Percentiles rank a stretch among this genome's conserved stretches.
phyloP scores from a whole-genome alignment of 2,797 vertebrate genomes.

The Muscicapa comitata region DNA sequence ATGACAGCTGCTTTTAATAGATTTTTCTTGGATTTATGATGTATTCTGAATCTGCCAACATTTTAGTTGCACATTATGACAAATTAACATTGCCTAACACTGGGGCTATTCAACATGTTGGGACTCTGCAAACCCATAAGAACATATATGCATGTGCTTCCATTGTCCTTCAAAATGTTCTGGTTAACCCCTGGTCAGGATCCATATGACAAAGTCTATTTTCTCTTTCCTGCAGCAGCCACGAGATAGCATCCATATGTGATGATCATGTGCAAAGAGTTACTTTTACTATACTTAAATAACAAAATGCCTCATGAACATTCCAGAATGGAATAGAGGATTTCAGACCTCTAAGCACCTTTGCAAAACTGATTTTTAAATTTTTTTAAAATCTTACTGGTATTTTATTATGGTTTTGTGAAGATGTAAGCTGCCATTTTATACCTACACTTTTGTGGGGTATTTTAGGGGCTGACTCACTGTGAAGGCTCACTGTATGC shows the following conservation, averaged over 20 bases:
- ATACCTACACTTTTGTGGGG: neutral
- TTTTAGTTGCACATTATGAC: conserved; percentile 50
- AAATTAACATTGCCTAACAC: conserved; percentile 47
- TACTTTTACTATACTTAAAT: neutral
- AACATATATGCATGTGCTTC: neutral
- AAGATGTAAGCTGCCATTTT: neutral
- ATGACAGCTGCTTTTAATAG: conserved; percentile 58
- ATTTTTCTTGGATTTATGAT: conserved; percentile 51
- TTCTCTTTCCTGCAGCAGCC: neutral
- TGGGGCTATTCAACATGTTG: conserved; percentile 10
- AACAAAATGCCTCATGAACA: conserved; percentile 3
- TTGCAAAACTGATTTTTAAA: neutral
- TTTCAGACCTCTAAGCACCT: neutral
- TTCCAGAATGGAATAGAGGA: neutral
- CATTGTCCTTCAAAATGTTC: neutral
- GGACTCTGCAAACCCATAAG: neutral
- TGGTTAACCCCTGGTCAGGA: neutral
- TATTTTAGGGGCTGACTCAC: neutral
- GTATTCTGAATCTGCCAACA: conserved; percentile 30
- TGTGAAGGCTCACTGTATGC: neutral
- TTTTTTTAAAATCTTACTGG: neutral
- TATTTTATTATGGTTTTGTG: neutral
- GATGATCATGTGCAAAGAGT: neutral
- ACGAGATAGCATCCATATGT: neutral
- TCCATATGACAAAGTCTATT: neutral